A percentile compares a stretch with the other conserved stretches of the same genome.
phyloP scores from a whole-genome alignment of 2,797 vertebrate species.

The Bovichtus variegatus region DNA sequence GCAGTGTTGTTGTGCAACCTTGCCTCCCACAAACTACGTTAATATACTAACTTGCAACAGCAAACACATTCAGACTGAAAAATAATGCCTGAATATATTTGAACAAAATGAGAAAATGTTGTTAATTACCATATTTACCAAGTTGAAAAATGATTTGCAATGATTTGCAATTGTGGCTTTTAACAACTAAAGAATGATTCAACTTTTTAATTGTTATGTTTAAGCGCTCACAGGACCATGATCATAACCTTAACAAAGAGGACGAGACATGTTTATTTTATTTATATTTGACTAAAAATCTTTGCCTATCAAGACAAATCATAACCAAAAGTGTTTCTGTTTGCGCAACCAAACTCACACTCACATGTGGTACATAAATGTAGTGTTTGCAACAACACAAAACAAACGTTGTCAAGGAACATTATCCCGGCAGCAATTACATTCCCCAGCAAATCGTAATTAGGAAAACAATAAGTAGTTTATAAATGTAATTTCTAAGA shows the following conservation, averaged over 20 bases:
- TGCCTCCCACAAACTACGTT: not conserved
- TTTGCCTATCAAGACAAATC: no score
- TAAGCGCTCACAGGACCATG: not conserved
- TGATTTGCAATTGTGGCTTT: no score
- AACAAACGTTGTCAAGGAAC: not conserved
- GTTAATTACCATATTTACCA: conserved; percentile 4
- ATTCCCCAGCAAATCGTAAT: not conserved
- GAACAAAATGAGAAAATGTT: conserved; percentile 4
- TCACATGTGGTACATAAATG: not conserved
- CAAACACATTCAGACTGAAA: conserved; percentile 4
- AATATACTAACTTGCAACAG: not conserved
- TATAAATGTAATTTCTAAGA: not conserved
- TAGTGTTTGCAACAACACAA: not conserved
- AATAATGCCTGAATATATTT: not conserved
- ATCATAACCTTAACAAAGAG: no score
- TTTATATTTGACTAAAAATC: not conserved
- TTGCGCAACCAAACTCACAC: no score
- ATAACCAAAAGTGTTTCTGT: not conserved
- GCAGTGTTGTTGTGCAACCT: not conserved
- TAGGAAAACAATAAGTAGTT: not conserved
- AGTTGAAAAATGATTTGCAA: not conserved
- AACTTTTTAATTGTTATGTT: not conserved
- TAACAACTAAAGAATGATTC: not conserved
- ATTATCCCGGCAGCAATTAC: no score
- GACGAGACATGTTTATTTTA: not conserved